Percentiles rank a stretch among this genome's conserved stretches.
Conservation (phyloP, 23 tunicate genomes). For the Trididemnum nubilum region DNA sequence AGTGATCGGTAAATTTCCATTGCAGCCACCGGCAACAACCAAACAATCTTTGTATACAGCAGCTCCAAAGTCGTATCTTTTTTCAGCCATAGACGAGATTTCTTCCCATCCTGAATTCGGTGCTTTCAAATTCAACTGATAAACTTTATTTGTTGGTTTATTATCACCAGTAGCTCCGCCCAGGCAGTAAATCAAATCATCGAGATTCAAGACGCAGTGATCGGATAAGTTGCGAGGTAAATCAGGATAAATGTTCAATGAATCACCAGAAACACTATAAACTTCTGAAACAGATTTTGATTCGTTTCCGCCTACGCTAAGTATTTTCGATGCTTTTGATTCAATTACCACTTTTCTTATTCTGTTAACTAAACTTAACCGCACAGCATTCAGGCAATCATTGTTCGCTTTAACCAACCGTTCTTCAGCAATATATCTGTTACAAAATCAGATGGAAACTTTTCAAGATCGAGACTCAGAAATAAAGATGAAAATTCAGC, state of each 20-base stretch:
- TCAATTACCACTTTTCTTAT: neutral
- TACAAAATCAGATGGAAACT: neutral
- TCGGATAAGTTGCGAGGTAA: neutral
- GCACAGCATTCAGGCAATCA: neutral
- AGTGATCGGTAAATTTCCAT: neutral
- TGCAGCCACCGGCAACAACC: neutral
- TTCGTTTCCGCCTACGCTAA: neutral
- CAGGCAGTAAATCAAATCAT: neutral
- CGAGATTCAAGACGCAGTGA: neutral
- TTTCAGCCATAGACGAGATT: neutral
- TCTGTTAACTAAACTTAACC: neutral
- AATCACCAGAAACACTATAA: neutral
- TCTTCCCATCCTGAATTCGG: neutral
- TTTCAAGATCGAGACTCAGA: neutral
- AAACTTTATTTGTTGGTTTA: neutral
- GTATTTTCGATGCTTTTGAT: neutral
- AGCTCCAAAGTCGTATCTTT: neutral
- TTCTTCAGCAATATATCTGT: neutral
- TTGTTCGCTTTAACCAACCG: neutral
- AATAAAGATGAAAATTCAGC: neutral
- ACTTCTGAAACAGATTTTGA: neutral
- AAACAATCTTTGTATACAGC: neutral
- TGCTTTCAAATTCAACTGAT: neutral
- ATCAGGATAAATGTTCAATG: neutral
- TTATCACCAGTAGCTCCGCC: neutral